phyloP scores from a whole-genome alignment of 2,113 vertebrate genomes.

The Spea multiplicata region DNA sequence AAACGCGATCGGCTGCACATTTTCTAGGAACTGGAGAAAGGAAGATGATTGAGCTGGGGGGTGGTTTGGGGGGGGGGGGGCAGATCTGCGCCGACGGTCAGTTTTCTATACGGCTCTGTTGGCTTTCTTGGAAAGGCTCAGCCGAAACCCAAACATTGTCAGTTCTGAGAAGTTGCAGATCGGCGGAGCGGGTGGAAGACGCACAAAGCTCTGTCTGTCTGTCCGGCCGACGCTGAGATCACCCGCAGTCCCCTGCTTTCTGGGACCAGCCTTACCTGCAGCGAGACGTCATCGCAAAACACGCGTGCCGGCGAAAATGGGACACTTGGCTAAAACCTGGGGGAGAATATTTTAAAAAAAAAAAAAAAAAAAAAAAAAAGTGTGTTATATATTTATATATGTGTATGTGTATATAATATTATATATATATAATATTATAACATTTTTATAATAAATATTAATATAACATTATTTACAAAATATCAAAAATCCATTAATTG shows the following conservation, averaged over 20 bases:
- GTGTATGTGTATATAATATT: no score
- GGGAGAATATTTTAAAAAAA: no score
- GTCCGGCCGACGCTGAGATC: not conserved
- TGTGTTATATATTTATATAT: no score
- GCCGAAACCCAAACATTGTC: conserved; percentile 34
- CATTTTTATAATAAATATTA: no score
- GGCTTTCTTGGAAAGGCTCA: conserved; percentile 40
- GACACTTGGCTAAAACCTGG: no score
- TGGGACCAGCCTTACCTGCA: not conserved
- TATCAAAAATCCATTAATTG: no score
- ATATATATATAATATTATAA: no score
- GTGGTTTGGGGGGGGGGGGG: not conserved
- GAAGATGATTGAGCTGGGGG: conserved; percentile 15
- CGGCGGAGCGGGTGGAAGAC: conserved; percentile 16
- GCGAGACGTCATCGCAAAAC: no score
- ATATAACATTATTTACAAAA: no score
- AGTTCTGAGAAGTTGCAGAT: conserved; percentile 42
- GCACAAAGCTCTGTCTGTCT: conserved; percentile 20
- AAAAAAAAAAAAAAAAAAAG: no score
- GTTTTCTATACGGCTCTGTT: conserved; percentile 37
- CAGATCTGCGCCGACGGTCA: not conserved
- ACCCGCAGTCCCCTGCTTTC: not conserved
- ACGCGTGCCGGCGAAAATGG: no score
- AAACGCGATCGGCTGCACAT: not conserved
- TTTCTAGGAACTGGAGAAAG: conserved; percentile 23